A percentile compares a stretch with the other conserved stretches of the same genome.
Conservation (phyloP, 1,140 invertebrate genomes). For the Brachionus rotundiformis region DNA sequence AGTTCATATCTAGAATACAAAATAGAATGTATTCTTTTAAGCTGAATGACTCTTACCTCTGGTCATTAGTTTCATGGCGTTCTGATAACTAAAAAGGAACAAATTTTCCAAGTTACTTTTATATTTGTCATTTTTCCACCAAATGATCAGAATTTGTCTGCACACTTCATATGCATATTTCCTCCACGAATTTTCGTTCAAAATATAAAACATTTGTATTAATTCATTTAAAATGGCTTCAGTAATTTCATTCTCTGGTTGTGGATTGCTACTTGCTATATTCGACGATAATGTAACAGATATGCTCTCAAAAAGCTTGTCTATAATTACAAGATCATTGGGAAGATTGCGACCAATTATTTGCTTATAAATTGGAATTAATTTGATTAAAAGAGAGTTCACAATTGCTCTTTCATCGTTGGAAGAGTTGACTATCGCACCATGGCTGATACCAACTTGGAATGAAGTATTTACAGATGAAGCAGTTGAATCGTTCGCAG, state of each 20-base stretch:
- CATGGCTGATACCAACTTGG: neutral
- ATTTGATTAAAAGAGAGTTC: constrained; percentile 43
- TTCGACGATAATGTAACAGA: constrained; percentile 48
- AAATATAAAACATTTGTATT: constrained; percentile 49
- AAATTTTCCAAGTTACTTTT: constrained; percentile 10
- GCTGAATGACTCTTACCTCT: neutral
- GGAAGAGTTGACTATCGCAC: neutral
- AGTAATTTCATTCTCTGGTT: constrained; percentile 18
- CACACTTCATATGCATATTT: constrained; percentile 41
- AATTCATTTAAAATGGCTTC: constrained; percentile 39
- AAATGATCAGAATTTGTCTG: constrained; percentile 49
- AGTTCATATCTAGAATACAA: constrained; percentile 43
- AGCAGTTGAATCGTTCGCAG: constrained; percentile 27
- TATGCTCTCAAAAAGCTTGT: constrained; percentile 49
- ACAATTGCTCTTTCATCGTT: constrained; percentile 43
- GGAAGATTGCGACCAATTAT: constrained; percentile 45
- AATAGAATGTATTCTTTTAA: no score
- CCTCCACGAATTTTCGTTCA: constrained; percentile 49
- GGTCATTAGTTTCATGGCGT: constrained; percentile 46
- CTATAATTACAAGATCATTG: constrained; percentile 40
- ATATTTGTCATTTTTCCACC: constrained; percentile 47
- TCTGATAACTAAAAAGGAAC: constrained; percentile 9
- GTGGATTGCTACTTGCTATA: neutral
- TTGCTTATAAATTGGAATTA: constrained; percentile 51
- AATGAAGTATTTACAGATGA: constrained; percentile 27